Evolutionary conservation across 2,113 vertebrate genomes (phyloP), one percentile per base, ranked within the genome.

Genomic region (Rhabdornis inornatus): DNA sequence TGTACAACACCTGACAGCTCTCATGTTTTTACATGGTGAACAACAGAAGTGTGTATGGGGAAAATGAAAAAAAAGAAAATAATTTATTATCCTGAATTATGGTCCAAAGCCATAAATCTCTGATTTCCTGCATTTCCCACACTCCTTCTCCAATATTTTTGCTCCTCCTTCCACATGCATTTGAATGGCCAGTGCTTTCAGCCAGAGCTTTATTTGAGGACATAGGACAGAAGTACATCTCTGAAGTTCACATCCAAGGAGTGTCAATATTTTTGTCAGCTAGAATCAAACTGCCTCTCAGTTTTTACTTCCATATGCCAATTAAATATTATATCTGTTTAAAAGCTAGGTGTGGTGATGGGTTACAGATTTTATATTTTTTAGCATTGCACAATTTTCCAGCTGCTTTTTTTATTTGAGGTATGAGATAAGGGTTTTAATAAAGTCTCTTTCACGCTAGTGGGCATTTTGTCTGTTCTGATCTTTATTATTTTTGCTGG

Each of bases 11-110:
- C 33, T 52, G 33, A 19, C 30, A 91, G 9, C 7, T 76, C 39
- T 40, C 40, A 47, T 52, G 12, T 10, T 18, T 4, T 39, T 59
- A 37, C 25, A 47, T 5, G 1, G 11, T 25, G 23, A 82, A 35
- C 19, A 66, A 57, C 2, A 42, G 1, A 24, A 40, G 10, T 15
- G 5, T 4, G 4, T 3, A 8, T 13, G 5, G 3, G 12, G 5
- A 10, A 52, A 52, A 2, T 15, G 14, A 13, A 25, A 3, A 20
- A 4, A 0, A 24, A 18, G 47, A 33, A 39, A 6, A n/a, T 2
- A 44, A 1, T 21, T 75, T 47, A 21, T 57, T 11, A 4, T 56
- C 44, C 59, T 30, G 15, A 81, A 33, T 49, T 70, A 21, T 45
- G 56, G 14, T 61, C 3, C 9, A 60, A 77, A 74, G 4, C 7